Evolutionary conservation across 2,888 invertebrate species (phyloP).

Genomic region (Anticlea derivata): DNA sequence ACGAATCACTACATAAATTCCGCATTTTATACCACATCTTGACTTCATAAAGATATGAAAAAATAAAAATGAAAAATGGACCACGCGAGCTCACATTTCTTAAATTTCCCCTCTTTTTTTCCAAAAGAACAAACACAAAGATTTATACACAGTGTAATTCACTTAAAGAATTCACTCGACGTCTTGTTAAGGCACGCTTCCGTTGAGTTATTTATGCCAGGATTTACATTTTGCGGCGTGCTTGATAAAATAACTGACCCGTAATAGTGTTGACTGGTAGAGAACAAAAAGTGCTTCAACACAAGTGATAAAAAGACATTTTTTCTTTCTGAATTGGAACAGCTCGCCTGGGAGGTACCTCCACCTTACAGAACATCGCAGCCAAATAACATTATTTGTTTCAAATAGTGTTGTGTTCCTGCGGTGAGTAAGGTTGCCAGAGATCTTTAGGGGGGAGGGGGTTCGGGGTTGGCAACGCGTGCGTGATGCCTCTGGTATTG

Average conservation of each 20-base stretch:
- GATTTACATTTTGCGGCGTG: slow-evolving; percentile 31
- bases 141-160: slow-evolving; percentile 37
- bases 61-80: slow-evolving; percentile 18
- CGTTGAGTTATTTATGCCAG: slow-evolving; percentile 32
- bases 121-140: slow-evolving; percentile 36
- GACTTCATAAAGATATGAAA: slow-evolving; percentile 5
- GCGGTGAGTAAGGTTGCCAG: too few relatives aligned
- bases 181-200: slow-evolving; percentile 37
- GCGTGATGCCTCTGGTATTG: too few relatives aligned
- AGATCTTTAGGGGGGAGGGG: too few relatives aligned
- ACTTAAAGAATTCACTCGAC: slow-evolving; percentile 35
- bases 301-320: too few relatives aligned
- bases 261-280: neutral
- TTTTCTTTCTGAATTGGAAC: too few relatives aligned
- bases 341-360: too few relatives aligned
- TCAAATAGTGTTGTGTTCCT: too few relatives aligned
- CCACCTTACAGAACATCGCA: too few relatives aligned
- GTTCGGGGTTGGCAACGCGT: too few relatives aligned
- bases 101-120: slow-evolving; percentile 24
- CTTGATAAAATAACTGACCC: neutral
- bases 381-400: too few relatives aligned
- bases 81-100: slow-evolving; percentile 16
- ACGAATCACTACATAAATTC: too few relatives aligned
- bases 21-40: neutral
- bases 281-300: too few relatives aligned